Conservation (phyloP, 2,888 invertebrate species). For the Metacarcinus magister region DNA sequence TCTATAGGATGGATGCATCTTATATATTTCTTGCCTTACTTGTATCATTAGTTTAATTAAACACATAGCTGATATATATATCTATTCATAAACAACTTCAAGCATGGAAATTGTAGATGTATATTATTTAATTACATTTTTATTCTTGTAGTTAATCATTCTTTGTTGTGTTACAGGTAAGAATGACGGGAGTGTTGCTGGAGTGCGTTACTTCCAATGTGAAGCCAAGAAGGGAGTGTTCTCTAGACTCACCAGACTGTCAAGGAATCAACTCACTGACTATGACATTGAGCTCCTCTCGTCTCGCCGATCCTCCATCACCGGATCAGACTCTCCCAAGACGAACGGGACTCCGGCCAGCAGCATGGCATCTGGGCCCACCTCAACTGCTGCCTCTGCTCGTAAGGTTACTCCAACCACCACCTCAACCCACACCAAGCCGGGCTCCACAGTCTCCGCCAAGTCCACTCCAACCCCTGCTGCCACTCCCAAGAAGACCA, state of each 20-base stretch:
- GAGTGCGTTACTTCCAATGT: slow-evolving; percentile 96
- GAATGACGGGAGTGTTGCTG: slow-evolving; percentile 97
- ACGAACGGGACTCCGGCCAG: slow-evolving; percentile 74
- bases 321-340: slow-evolving; percentile 71
- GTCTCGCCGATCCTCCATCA: slow-evolving; percentile 51
- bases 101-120: background rate
- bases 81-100: background rate
- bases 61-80: no score
- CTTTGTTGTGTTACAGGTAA: slow-evolving; percentile 88
- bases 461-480: slow-evolving; percentile 72
- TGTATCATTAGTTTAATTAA: no score
- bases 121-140: background rate
- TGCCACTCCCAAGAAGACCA: slow-evolving; percentile 73
- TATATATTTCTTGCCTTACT: no score
- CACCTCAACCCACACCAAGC: slow-evolving; percentile 33
- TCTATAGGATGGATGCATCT: no score
- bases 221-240: slow-evolving; percentile 96
- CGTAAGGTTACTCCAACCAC: slow-evolving; percentile 57
- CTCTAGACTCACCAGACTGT: slow-evolving; percentile 93
- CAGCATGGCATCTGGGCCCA: slow-evolving; percentile 68
- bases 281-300: slow-evolving; percentile 77
- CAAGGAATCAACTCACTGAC: slow-evolving; percentile 88
- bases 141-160: background rate
- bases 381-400: slow-evolving; percentile 47
- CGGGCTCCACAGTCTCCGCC: slow-evolving; percentile 59